phyloP scores from a whole-genome alignment of 1,140 invertebrate genomes.

The Drosophila chauvacae region DNA sequence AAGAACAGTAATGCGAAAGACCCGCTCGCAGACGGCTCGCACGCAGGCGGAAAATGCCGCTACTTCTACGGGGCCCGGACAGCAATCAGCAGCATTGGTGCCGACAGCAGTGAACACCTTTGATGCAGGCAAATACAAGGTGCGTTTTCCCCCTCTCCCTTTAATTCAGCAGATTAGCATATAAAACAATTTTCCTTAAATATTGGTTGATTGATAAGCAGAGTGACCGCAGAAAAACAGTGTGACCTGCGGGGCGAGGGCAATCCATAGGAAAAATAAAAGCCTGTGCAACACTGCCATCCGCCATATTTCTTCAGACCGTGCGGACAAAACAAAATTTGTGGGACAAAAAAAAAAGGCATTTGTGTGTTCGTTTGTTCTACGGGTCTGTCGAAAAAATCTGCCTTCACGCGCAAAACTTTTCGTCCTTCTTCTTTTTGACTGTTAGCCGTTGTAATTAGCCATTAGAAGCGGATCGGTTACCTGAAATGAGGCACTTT shows the following conservation, averaged over 20 bases:
- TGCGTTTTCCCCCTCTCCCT: constrained; percentile 15
- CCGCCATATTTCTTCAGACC: constrained; percentile 78
- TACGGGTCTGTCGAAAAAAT: constrained; percentile 15
- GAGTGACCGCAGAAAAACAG: constrained; percentile 53
- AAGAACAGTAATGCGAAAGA: constrained; percentile 81
- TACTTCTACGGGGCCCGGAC: constrained; percentile 50
- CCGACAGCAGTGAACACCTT: constrained; percentile 57
- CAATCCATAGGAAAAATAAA: background rate
- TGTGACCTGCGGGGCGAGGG: constrained; percentile 15
- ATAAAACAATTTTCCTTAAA: constrained; percentile 33
- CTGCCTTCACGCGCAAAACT: constrained; percentile 2
- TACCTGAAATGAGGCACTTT: constrained; percentile 31
- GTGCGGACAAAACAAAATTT: constrained; percentile 73
- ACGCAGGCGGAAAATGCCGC: constrained; percentile 83
- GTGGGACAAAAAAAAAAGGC: constrained; percentile 57
- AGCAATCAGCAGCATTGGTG: constrained; percentile 51
- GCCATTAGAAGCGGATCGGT: constrained; percentile 17
- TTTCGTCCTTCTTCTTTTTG: background rate
- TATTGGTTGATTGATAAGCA: constrained; percentile 58
- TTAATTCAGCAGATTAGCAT: constrained; percentile 40
- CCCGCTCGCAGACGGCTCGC: constrained; percentile 79
- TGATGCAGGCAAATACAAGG: constrained; percentile 69
- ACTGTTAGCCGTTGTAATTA: background rate
- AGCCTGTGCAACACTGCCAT: constrained; percentile 63
- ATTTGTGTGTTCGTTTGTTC: constrained; percentile 54